Evolutionary conservation across 2,888 invertebrate genomes (phyloP).

Genomic region (Erebia ligea): DNA sequence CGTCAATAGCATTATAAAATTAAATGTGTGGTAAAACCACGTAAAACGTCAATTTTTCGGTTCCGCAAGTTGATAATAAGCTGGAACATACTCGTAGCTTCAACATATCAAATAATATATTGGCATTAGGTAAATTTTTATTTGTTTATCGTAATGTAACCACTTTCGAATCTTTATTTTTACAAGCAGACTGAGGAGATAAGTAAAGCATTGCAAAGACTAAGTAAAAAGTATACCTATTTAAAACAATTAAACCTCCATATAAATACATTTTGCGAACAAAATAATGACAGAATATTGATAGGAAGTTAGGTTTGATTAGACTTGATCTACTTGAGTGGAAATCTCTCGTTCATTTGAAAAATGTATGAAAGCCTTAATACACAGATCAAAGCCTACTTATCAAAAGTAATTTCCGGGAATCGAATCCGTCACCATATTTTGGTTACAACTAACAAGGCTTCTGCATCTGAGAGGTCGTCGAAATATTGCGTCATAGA

Average conservation of each 20-base stretch:
- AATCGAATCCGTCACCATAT: not conserved
- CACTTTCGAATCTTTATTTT: not conserved
- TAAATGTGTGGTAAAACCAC: not conserved
- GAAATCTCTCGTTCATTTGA: too few species aligned
- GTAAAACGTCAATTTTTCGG: conserved; percentile 7
- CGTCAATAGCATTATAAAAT: conserved; percentile 4
- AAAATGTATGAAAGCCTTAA: too few species aligned
- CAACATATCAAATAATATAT: conserved; percentile 16
- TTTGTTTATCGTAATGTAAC: conserved; percentile 7
- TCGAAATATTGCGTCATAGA: not conserved
- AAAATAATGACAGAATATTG: too few species aligned
- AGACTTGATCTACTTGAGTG: too few species aligned
- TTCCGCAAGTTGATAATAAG: conserved; percentile 27
- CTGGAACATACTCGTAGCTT: conserved; percentile 26
- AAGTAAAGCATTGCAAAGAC: too few species aligned
- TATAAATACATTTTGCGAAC: too few species aligned
- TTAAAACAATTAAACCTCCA: too few species aligned
- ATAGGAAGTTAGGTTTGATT: too few species aligned
- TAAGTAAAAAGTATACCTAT: too few species aligned
- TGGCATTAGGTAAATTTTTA: conserved; percentile 22
- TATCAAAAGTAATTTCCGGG: not conserved
- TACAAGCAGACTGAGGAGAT: too few species aligned
- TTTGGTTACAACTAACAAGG: not conserved
- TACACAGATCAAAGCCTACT: not conserved
- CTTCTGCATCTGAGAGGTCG: not conserved